phyloP scores from a whole-genome alignment of 2,113 vertebrate species.

The Leucosticte australis region DNA sequence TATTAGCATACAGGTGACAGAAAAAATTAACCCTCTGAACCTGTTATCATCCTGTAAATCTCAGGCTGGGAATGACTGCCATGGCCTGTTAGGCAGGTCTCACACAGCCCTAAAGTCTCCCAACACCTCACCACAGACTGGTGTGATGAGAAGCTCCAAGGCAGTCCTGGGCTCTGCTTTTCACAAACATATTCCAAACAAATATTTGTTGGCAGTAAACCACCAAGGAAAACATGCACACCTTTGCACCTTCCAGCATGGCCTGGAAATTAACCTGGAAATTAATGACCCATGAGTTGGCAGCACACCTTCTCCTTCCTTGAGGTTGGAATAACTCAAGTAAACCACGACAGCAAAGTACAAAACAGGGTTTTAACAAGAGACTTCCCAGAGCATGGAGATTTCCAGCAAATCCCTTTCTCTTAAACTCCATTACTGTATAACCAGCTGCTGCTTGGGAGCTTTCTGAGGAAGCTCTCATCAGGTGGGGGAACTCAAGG shows the following conservation, averaged over 20 bases:
- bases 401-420: neutral
- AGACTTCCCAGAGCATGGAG: neutral
- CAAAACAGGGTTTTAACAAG: neutral
- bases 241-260: neutral
- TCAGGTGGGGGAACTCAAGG: conserved; percentile 13
- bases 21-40: neutral
- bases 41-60: neutral
- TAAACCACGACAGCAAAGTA: neutral
- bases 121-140: neutral
- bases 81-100: neutral
- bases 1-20: neutral
- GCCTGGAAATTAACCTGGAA: no score
- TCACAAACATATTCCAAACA: neutral
- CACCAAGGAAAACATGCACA: neutral
- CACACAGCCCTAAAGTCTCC: neutral
- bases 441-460: conserved; percentile 20
- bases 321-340: neutral
- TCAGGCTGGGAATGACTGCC: neutral
- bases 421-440: conserved; percentile 7
- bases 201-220: neutral
- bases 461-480: conserved; percentile 3
- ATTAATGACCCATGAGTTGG: neutral
- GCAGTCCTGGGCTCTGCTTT: neutral
- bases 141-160: neutral
- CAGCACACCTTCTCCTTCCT: neutral